phyloP scores from a whole-genome alignment of 2,797 vertebrate genomes.

The Diplodus sargus region DNA sequence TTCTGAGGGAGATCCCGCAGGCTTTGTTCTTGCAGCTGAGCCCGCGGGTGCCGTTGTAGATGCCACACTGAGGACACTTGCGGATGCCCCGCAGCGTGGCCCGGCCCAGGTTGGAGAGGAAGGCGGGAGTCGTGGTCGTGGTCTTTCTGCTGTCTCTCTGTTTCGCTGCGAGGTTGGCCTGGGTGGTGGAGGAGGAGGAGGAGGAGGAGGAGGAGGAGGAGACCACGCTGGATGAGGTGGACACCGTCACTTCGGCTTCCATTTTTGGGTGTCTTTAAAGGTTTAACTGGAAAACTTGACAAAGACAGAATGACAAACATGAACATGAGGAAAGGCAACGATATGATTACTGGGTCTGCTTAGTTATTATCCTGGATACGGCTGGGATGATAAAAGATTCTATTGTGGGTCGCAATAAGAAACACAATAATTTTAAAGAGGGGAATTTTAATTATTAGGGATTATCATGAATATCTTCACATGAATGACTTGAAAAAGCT shows the following conservation, averaged over 20 bases:
- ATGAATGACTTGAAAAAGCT: too few relatives aligned
- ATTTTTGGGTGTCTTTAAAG: slow-evolving; percentile 27
- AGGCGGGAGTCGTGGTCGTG: slow-evolving; percentile 81
- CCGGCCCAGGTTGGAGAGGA: slow-evolving; percentile 92
- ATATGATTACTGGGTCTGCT: too few relatives aligned
- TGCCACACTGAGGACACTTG: slow-evolving; percentile 92
- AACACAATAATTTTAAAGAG: too few relatives aligned
- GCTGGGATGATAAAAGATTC: too few relatives aligned
- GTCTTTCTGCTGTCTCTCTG: slow-evolving; percentile 80
- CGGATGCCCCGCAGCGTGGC: slow-evolving; percentile 93
- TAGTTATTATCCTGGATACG: too few relatives aligned
- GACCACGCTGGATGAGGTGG: slow-evolving; percentile 38
- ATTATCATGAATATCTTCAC: too few relatives aligned
- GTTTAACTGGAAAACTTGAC: slow-evolving; percentile 12
- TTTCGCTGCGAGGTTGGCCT: slow-evolving; percentile 56
- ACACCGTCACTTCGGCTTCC: slow-evolving; percentile 65
- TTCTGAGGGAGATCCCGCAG: slow-evolving; percentile 91
- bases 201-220: slow-evolving; percentile 28
- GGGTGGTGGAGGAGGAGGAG: slow-evolving; percentile 20
- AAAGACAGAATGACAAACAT: background rate
- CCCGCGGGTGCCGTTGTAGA: slow-evolving; percentile 94
- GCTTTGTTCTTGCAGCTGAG: slow-evolving; percentile 97
- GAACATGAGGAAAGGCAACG: too few relatives aligned
- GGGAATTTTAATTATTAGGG: too few relatives aligned
- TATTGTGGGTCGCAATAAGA: too few relatives aligned